Percentiles rank a stretch among this genome's conserved stretches.
phyloP scores from a whole-genome alignment of 2,888 invertebrate genomes.

The Scaptomyza parva region DNA sequence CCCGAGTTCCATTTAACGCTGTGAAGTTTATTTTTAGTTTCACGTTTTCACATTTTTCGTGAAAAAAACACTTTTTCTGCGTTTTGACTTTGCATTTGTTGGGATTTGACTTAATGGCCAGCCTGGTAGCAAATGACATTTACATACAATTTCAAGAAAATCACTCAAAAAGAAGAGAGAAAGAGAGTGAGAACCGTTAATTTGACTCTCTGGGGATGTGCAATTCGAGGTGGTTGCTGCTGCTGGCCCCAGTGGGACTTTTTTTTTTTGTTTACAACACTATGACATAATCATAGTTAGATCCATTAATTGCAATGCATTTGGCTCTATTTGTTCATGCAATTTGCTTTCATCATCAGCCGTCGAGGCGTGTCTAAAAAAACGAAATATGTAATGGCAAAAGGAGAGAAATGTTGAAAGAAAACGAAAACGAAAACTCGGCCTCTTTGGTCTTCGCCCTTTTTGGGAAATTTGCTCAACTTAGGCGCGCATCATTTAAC shows the following conservation, averaged over 20 bases:
- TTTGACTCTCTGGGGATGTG: conserved; percentile 23
- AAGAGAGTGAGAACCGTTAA: not conserved
- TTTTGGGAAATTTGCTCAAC: conserved; percentile 63
- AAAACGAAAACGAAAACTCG: conserved; percentile 22
- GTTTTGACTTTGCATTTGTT: conserved; percentile 76
- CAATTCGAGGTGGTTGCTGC: conserved; percentile 26
- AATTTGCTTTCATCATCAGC: conserved; percentile 71
- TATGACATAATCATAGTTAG: conserved; percentile 13
- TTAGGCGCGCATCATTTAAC: conserved; percentile 80
- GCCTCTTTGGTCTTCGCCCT: conserved; percentile 30
- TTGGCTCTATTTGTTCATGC: conserved; percentile 56
- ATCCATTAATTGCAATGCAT: conserved; percentile 51
- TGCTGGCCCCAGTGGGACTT: conserved; percentile 29
- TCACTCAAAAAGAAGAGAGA: not conserved
- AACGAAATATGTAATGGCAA: not conserved
- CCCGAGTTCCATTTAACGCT: conserved; percentile 51
- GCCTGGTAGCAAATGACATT: conserved; percentile 30
- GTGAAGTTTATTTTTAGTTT: conserved; percentile 16
- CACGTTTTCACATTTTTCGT: not conserved
- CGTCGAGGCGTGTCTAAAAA: conserved; percentile 55
- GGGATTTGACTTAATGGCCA: conserved; percentile 68
- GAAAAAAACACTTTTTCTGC: conserved; percentile 46
- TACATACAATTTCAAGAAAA: conserved; percentile 6
- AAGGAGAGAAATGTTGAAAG: conserved; percentile 24
- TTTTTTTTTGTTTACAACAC: not conserved